Evolutionary conservation across 2,113 vertebrate genomes (phyloP).

Genomic region (Turdus rufiventris): DNA sequence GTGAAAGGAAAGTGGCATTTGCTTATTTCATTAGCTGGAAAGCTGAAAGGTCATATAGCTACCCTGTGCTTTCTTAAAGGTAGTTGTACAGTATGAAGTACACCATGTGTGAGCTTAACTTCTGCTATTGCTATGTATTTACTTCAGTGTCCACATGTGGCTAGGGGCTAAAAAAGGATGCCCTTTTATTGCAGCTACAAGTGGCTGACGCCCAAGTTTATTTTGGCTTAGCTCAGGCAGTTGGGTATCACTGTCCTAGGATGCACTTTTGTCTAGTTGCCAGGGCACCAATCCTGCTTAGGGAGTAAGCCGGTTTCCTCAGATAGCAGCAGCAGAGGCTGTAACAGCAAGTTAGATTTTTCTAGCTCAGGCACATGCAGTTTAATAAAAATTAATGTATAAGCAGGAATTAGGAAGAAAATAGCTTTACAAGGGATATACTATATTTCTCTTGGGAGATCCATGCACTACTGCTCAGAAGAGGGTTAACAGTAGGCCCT

Average conservation of each 20-base stretch:
- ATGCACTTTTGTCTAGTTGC: not conserved
- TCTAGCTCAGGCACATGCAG: not conserved
- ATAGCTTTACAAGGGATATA: not conserved
- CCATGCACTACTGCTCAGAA: not conserved
- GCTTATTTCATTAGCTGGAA: too few relatives aligned
- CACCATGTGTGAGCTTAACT: not conserved
- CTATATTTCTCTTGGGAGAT: not conserved
- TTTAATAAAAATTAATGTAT: not conserved
- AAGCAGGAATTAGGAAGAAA: not conserved
- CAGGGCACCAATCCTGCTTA: not conserved
- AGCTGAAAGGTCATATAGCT: not conserved
- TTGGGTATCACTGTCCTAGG: not conserved
- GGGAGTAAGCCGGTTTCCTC: not conserved
- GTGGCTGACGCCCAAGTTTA: not conserved
- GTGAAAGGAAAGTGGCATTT: not conserved
- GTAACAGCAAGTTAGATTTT: not conserved
- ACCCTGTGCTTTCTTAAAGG: not conserved
- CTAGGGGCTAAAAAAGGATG: not conserved
- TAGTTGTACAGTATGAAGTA: too few relatives aligned
- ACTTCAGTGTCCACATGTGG: rapidly evolving
- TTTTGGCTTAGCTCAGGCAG: not conserved
- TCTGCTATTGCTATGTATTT: not conserved
- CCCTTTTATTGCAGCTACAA: not conserved
- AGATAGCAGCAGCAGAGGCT: not conserved
- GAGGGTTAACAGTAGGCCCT: not conserved